phyloP scores from a whole-genome alignment of 2,888 invertebrate species.

The Cataglyphis altisquamis region DNA sequence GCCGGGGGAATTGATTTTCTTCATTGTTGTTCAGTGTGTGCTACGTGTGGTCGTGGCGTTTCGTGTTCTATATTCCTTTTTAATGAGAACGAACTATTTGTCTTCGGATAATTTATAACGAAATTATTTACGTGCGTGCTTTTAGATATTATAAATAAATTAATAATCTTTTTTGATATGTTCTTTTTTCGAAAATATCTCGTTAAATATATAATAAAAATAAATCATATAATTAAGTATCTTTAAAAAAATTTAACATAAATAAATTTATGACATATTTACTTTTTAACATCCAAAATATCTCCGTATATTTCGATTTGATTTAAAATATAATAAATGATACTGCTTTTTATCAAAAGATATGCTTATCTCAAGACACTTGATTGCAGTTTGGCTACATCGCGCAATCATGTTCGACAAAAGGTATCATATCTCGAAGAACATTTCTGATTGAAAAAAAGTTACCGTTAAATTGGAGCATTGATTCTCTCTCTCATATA shows the following conservation, averaged over 20 bases:
- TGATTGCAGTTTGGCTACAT: not conserved
- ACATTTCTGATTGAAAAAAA: slow-evolving; percentile 51
- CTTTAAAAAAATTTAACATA: not conserved
- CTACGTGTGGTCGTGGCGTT: slow-evolving; percentile 14
- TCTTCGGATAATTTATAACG: slow-evolving; percentile 41
- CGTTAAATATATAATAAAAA: not conserved
- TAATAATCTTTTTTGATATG: not conserved
- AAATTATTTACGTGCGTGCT: not conserved
- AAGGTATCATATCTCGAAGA: slow-evolving; percentile 35
- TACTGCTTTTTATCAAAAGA: slow-evolving; percentile 33
- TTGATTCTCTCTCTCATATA: slow-evolving; percentile 46
- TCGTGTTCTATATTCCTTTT: slow-evolving; percentile 40
- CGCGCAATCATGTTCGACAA: not conserved
- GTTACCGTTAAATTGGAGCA: slow-evolving; percentile 53
- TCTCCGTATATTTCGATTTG: not conserved
- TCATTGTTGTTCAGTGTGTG: slow-evolving; percentile 64
- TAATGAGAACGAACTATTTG: slow-evolving; percentile 47
- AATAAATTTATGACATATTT: not conserved
- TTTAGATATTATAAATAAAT: not conserved
- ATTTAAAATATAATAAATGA: not conserved
- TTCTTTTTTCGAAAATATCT: not conserved
- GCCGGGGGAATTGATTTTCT: slow-evolving; percentile 79
- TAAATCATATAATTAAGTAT: not conserved
- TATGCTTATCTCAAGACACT: not conserved
- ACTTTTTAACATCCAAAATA: not conserved